Percentiles rank a stretch among this genome's conserved stretches.
phyloP scores from a whole-genome alignment of 1,140 invertebrate species.

The Neocloeon triangulifer region DNA sequence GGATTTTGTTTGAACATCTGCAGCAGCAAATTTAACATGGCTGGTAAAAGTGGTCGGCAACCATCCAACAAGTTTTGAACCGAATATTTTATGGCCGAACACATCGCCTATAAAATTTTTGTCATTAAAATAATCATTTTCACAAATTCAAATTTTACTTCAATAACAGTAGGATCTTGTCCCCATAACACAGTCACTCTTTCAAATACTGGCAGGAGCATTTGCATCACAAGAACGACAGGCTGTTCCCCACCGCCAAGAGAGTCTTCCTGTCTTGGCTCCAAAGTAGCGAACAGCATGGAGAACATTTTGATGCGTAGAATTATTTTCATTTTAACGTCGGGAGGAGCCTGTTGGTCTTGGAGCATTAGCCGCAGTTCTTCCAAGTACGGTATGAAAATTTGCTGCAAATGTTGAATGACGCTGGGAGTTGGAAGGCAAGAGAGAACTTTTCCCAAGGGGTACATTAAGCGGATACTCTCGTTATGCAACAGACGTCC shows the following conservation, averaged over 20 bases:
- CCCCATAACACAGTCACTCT: slow-evolving; percentile 29
- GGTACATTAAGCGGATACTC: slow-evolving; percentile 54
- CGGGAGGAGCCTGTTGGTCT: too few relatives aligned
- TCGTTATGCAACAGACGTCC: too few relatives aligned
- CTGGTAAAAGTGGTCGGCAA: slow-evolving; percentile 31
- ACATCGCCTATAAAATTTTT: slow-evolving; percentile 39
- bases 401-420: slow-evolving; percentile 39
- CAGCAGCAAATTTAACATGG: slow-evolving; percentile 41
- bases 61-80: slow-evolving; percentile 39
- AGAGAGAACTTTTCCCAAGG: slow-evolving; percentile 48
- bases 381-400: slow-evolving; percentile 41
- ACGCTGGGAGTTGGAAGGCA: slow-evolving; percentile 35
- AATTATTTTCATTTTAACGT: slow-evolving; percentile 21
- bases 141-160: slow-evolving; percentile 25
- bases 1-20: slow-evolving; percentile 42
- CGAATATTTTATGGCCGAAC: slow-evolving; percentile 40
- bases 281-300: slow-evolving; percentile 41
- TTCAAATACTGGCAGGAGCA: slow-evolving; percentile 30
- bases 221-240: slow-evolving; percentile 28
- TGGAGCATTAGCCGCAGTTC: slow-evolving; percentile 34
- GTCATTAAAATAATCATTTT: slow-evolving; percentile 9
- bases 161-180: slow-evolving; percentile 27
- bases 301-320: slow-evolving; percentile 42
- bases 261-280: too few relatives aligned
- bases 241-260: too few relatives aligned